These are phyloP conservation scores for Trachemys scripta DNA, from an alignment of 2,113 vertebrate genomes.

Conservation along the genomic window DNA sequence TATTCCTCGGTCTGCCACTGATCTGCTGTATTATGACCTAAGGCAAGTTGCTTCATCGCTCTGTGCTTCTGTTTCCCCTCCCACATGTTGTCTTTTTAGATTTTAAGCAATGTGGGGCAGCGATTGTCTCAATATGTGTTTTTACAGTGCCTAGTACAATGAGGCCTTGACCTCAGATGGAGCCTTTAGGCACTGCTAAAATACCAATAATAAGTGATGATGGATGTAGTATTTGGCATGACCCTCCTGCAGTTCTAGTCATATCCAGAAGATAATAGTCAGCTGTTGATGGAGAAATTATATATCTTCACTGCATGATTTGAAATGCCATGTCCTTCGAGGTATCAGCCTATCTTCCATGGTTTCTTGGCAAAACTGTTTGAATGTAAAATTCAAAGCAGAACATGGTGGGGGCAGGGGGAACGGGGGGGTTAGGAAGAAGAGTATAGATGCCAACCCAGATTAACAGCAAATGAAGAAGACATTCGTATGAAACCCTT, in stretches of 20 bases:
- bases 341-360: neutral
- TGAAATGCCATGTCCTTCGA: neutral
- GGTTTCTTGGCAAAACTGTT: neutral
- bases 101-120: neutral
- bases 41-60: neutral
- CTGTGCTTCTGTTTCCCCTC: neutral
- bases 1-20: too few relatives aligned
- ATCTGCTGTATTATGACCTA: neutral
- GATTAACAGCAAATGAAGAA: neutral
- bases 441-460: neutral
- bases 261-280: neutral
- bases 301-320: neutral
- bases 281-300: neutral
- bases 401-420: neutral
- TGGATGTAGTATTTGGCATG: neutral
- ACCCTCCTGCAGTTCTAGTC: neutral
- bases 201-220: neutral
- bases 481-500: neutral
- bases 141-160: neutral
- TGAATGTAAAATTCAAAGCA: neutral
- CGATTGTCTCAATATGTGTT: neutral
- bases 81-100: neutral
- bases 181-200: neutral
- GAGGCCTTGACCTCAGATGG: neutral
- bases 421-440: too few relatives aligned